Base-by-base conservation (phyloP, 2,888 invertebrate genomes). In the Schizaphis graminum region DNA sequence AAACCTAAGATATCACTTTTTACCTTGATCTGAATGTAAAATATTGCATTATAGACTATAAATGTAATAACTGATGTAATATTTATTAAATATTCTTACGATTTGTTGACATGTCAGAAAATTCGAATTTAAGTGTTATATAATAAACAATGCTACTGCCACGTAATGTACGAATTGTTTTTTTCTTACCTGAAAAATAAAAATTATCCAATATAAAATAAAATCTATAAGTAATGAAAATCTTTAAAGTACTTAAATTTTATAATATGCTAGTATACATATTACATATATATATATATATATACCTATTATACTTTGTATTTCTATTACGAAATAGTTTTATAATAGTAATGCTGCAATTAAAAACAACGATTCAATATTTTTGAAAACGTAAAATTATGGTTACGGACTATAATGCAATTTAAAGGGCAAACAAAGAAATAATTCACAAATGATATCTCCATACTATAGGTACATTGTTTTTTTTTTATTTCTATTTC, bases 131-230 rank as follows among this genome's bases (percentile, higher is more conserved):
- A 16, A 5, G n/a, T 67, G 7, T 5, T 67, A 13, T n/a, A 67
- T 61, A n/a, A n/a, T 10, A 41, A 10, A 28, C 0, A 53, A 61
- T 41, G 61, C 11, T 3, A 28, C 24, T 56, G 41, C 10, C 28
- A 26, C 28, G 21, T 87, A 47, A 7, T 47, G 10, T 16, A 11
- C 1, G 1, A 49, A 67, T 35, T n/a, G 49, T 35, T 28, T 49
- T 67, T 49, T 49, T 91, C 67, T 67, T 91, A 91, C 90, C 90
- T 91, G 67, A 61, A 90, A 90, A 90, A 90, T 21, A 89, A 44
- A 57, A 89, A 90, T 57, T 35, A 77, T 77, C 35, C 16, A 77
- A 44, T 56, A 41, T 56, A 41, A 88, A 84, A 26, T 26, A 85
- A 85, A 85, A 85, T 10, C 35, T 35, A 35, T 16, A 21, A 35